Conservation (phyloP, 2,888 invertebrate genomes). For the Petrophora chlorosata region DNA sequence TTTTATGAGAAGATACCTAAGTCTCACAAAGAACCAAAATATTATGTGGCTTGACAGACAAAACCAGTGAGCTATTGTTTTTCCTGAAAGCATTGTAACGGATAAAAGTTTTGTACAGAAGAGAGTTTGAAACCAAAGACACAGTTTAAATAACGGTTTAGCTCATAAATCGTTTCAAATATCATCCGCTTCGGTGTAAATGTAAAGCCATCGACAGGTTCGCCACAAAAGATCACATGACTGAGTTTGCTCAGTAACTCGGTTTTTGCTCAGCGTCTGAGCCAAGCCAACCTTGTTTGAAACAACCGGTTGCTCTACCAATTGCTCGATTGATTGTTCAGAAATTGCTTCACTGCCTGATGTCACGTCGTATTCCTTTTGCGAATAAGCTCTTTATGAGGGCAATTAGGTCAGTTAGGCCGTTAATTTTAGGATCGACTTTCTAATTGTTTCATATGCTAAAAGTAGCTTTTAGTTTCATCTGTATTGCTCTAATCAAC, state of each 20-base stretch:
- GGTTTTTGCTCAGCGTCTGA: constrained; percentile 18
- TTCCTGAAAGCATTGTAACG: constrained; percentile 14
- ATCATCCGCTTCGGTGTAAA: constrained; percentile 20
- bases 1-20: background rate
- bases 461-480: constrained; percentile 1
- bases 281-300: constrained; percentile 11
- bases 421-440: constrained; percentile 3
- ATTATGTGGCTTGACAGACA: background rate
- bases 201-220: constrained; percentile 27
- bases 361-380: constrained; percentile 17
- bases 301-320: constrained; percentile 11
- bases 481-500: background rate
- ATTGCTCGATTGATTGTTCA: constrained; percentile 25
- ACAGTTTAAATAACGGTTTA: constrained; percentile 39
- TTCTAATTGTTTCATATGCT: background rate
- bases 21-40: constrained; percentile 2
- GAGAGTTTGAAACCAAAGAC: constrained; percentile 7
- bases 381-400: constrained; percentile 18
- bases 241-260: constrained; percentile 23
- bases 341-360: constrained; percentile 16
- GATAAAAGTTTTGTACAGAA: constrained; percentile 9
- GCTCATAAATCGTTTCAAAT: constrained; percentile 33
- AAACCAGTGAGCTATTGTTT: constrained; percentile 10
- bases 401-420: constrained; percentile 23
- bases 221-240: constrained; percentile 45